Evolutionary conservation across 2,888 invertebrate species (phyloP).

Genomic region (Erannis defoliaria): DNA sequence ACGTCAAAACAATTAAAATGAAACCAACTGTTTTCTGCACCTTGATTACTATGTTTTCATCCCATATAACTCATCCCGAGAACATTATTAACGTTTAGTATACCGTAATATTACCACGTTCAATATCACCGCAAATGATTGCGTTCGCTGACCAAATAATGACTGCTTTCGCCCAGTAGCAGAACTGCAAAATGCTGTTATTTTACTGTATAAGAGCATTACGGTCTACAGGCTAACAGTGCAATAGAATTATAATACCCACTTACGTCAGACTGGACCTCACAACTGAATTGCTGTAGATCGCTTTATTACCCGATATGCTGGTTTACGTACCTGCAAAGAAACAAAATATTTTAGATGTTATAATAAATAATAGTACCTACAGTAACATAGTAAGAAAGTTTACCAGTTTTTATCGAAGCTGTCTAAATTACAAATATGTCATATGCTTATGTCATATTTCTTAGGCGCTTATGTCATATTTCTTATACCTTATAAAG

Average conservation of each 20-base stretch:
- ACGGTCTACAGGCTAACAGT: constrained; percentile 17
- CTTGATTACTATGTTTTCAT: background rate
- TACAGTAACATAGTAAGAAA: no score
- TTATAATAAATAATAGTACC: no score
- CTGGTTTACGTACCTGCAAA: constrained; percentile 40
- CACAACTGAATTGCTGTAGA: constrained; percentile 4
- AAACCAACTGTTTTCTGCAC: background rate
- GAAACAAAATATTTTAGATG: constrained; percentile 12
- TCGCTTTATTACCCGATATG: background rate
- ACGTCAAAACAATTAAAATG: background rate
- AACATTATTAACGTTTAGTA: constrained; percentile 7
- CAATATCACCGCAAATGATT: constrained; percentile 33
- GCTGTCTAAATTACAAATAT: no score
- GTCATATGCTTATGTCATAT: no score
- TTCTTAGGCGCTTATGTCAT: constrained; percentile 33
- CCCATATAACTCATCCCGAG: background rate
- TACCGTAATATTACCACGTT: constrained; percentile 24
- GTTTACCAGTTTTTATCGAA: no score
- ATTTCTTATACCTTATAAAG: constrained; percentile 2
- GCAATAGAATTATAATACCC: constrained; percentile 29
- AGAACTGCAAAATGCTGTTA: constrained; percentile 36
- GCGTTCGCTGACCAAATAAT: constrained; percentile 33
- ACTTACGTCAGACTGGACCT: constrained; percentile 27
- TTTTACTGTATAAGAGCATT: constrained; percentile 36
- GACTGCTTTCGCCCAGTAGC: constrained; percentile 35